Base-by-base conservation (phyloP, 2,888 invertebrate genomes). In the Dascillus cervinus region DNA sequence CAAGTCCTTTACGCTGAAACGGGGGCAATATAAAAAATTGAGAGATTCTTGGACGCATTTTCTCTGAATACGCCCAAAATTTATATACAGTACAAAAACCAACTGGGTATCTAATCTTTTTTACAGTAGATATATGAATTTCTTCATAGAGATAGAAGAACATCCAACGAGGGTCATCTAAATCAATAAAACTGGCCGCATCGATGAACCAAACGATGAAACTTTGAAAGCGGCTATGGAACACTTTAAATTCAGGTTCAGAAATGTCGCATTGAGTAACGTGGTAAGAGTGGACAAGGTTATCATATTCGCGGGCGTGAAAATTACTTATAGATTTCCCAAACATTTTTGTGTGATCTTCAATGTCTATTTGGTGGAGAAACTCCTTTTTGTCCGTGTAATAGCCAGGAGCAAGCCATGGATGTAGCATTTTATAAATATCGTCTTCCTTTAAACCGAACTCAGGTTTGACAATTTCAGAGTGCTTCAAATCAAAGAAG, bases 191-290 rank as follows among this genome's bases (percentile, higher is more conserved):
- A 17, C 87, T 88, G 1, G 94, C 95, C 8, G 90, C 95, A 71
- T 98, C 97, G 46, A 98, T 90, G 65, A 83, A 97, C 86, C 91
- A 96, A 36, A 95, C 66, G 5, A 96, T 72, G 55, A 95, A 89
- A 0, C 91, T 88, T 66, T 96, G 92, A 47, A 96, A 69, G 29
- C 87, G 73, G 44, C 79, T 72, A 60, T 95, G 90, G 59, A 82
- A 95, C 3, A 74, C 71, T 13, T 77, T 60, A 59, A 94, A 95
- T 1, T 82, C 79, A 1, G 79, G 75, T 28, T 74, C 73, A 8
- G 74, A 73, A 43, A 77, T 75, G 51, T 83, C 79, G 50, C 80
- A 79, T 47, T 75, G 73, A 55, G 86, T 91, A n/a, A 94, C 75
- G 66, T 89, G 88, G 66, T 84, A 94, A 3, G 22, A 25, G 12